A percentile compares a stretch with the other conserved stretches of the same genome.
Conservation (phyloP, 2,113 vertebrate species). For the Pelobates fuscus region DNA sequence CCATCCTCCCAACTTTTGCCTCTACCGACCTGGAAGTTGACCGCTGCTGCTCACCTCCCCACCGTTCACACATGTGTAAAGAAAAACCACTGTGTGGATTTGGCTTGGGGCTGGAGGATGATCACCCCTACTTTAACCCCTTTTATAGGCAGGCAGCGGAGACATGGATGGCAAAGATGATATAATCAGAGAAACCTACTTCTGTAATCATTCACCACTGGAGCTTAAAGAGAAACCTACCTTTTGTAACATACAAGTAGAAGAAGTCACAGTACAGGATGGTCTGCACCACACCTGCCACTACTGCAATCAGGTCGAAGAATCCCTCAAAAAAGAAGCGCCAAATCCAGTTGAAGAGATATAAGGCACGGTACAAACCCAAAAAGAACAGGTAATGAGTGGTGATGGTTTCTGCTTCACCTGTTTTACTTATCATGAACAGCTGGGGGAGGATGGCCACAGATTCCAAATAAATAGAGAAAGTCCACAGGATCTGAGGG, state of each 20-base stretch:
- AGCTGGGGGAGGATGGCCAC: conserved; percentile 98
- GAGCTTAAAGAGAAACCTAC: conserved; percentile 65
- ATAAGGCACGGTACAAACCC: conserved; percentile 94
- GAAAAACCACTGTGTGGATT: too few species aligned
- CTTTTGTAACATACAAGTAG: conserved; percentile 99
- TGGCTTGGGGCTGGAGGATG: too few species aligned
- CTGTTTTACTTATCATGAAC: conserved; percentile 99
- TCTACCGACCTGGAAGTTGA: too few species aligned
- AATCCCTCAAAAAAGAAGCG: conserved; percentile 98
- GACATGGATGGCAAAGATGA: too few species aligned
- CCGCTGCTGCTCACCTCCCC: too few species aligned
- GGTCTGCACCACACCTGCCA: conserved; percentile 95
- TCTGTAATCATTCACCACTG: too few species aligned
- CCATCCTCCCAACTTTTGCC: too few species aligned
- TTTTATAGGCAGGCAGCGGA: too few species aligned
- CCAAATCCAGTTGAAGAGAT: conserved; percentile 99
- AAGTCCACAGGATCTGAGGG: conserved; percentile 93
- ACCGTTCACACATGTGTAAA: too few species aligned
- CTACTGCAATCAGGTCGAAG: conserved; percentile 98
- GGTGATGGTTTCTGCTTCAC: conserved; percentile 98
- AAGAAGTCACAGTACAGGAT: conserved; percentile 99
- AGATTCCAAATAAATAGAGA: conserved; percentile 97
- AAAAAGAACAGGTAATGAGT: conserved; percentile 98
- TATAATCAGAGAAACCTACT: too few species aligned
- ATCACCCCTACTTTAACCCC: too few species aligned